These are phyloP conservation scores for Parotocinclus haroldoi DNA, from an alignment of 2,797 vertebrate species.

Conservation along the genomic window DNA sequence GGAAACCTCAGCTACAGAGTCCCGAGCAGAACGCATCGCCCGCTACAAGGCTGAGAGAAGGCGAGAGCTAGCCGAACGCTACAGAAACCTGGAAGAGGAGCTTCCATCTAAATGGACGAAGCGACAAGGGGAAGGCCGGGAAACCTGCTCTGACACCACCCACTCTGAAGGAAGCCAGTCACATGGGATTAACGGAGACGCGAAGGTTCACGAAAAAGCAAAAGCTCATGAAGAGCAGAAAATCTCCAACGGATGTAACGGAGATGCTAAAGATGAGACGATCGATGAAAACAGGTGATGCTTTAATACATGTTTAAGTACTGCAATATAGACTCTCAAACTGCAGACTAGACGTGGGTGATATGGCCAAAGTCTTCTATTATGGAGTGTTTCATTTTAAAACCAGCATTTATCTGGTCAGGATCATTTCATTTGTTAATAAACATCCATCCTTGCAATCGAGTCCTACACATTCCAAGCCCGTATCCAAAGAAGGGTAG, in stretches of 20 bases:
- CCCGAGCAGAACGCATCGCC: conserved; percentile 73
- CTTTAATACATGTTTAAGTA: no score
- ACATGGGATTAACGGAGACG: conserved; percentile 53
- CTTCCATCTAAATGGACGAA: conserved; percentile 66
- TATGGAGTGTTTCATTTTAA: no score
- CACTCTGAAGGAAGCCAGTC: conserved; percentile 37
- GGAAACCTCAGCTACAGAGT: conserved; percentile 65
- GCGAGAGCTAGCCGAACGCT: conserved; percentile 70
- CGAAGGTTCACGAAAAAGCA: conserved; percentile 7
- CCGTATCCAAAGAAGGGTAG: no score
- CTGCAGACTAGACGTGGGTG: no score
- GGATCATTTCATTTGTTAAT: no score
- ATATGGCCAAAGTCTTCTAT: no score
- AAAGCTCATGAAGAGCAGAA: conserved; percentile 30
- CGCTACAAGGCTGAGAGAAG: conserved; percentile 77
- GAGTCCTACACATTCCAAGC: no score
- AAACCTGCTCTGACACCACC: conserved; percentile 25
- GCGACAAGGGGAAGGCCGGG: conserved; percentile 54
- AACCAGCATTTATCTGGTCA: no score
- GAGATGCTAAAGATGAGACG: conserved; percentile 41
- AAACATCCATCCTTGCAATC: no score
- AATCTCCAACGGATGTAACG: conserved; percentile 63
- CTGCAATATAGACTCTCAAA: no score
- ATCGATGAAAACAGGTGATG: conserved; percentile 61
- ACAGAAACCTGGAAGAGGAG: conserved; percentile 64